Evolutionary conservation across 2,888 invertebrate genomes (phyloP), one percentile per base, ranked within the genome.

Genomic region (Archips crataeganus): DNA sequence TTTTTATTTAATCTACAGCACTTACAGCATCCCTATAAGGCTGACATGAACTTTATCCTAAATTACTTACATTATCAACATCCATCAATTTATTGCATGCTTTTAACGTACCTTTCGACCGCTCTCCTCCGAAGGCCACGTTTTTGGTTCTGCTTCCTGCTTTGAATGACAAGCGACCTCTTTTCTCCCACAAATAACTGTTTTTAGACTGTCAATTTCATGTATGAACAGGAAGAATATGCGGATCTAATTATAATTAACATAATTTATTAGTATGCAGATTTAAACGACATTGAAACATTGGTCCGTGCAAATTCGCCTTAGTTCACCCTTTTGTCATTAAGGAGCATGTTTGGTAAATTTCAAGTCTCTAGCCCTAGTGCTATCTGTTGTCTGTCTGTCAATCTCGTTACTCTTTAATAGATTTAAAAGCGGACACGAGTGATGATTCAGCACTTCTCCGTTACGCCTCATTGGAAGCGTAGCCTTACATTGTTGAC

Each of bases 81-180:
- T 59, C 32, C 32, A 61, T 66, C 32, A 61, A 66, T 66, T 34
- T 65, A 63, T 45, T 32, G 61, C 42, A 23, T 49, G n/a, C 57
- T 39, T 57, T 70, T 15, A 45, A 10, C 32, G 23, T 23, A 64
- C 45, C 60, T 66, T 65, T 71, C 42, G 39, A 32, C 32, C 45
- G 57, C 47, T 23, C 39, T 15, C 34, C 32, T 61, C 6, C 54
- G 45, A 11, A 72, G 72, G 67, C 45, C 67, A 10, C 8, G 13
- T 32, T 8, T 62, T 45, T 10, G 36, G 62, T 42, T 45, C 32
- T 13, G 36, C 57, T 72, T 72, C 72, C 72, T 72, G 61, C 9
- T 72, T 9, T 13, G 32, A 23, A 32, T 39, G 13, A 51, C 13
- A 60, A 54, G 45, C 62, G 72, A 57, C 72, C 72, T 72, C 47